Evolutionary conservation across 2,888 invertebrate species (phyloP).

Genomic region (Heliconius sara): DNA sequence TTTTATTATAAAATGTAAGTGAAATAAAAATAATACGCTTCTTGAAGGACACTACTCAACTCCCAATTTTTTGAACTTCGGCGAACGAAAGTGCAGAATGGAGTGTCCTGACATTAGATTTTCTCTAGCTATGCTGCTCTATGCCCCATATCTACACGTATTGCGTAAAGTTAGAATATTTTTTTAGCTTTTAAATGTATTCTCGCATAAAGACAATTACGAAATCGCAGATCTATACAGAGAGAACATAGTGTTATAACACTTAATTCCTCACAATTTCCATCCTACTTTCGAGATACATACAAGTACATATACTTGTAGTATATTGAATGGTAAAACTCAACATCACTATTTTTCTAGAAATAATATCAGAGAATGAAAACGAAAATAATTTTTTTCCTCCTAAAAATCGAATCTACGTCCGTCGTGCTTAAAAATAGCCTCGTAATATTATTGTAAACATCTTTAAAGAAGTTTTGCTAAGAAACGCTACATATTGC

Average conservation of each 20-base stretch:
- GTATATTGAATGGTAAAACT: not conserved
- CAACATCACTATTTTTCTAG: too few species aligned
- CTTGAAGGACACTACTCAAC: not conserved
- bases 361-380: not conserved
- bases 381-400: not conserved
- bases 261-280: not conserved
- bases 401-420: not conserved
- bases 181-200: too few species aligned
- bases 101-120: not conserved
- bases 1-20: not conserved
- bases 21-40: not conserved
- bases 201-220: too few species aligned
- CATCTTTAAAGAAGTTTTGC: not conserved
- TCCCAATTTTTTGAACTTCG: not conserved
- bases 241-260: not conserved
- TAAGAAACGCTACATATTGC: not conserved
- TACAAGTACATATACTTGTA: not conserved
- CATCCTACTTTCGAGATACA: not conserved
- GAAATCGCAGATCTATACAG: not conserved
- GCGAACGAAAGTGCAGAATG: not conserved
- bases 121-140: not conserved
- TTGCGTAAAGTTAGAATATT: not conserved
- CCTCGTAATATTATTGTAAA: not conserved
- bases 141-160: not conserved
- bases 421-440: not conserved